Conservation (phyloP, 2,113 vertebrate genomes). For the Clarias batrachus region DNA sequence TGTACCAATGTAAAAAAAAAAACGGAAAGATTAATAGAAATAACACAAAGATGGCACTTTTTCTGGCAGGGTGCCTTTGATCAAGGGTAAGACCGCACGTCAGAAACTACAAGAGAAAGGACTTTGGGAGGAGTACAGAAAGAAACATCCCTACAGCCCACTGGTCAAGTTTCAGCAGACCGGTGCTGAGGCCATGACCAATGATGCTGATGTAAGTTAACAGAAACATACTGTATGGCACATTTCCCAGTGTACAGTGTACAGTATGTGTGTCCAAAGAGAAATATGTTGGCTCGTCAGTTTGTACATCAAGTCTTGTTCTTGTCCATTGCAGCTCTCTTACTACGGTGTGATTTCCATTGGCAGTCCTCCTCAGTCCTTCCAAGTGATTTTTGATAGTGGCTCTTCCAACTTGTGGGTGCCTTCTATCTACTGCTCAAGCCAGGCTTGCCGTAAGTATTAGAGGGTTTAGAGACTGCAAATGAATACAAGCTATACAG, state of each 20-base stretch:
- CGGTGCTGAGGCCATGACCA: slow-evolving; percentile 64
- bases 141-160: slow-evolving; percentile 53
- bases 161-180: slow-evolving; percentile 54
- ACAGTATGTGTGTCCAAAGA: background rate
- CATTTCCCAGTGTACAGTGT: background rate
- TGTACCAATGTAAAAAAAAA: background rate
- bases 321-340: slow-evolving; percentile 55
- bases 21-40: background rate
- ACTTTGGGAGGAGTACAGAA: slow-evolving; percentile 65
- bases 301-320: background rate
- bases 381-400: slow-evolving; percentile 68
- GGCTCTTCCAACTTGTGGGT: slow-evolving; percentile 74
- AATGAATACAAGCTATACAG: background rate
- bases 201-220: slow-evolving; percentile 69
- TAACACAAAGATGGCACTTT: background rate
- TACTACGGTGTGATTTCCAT: slow-evolving; percentile 69
- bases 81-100: slow-evolving; percentile 72
- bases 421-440: slow-evolving; percentile 65
- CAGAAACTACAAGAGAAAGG: slow-evolving; percentile 66
- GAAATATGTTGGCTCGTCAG: background rate
- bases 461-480: background rate
- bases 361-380: slow-evolving; percentile 70
- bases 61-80: slow-evolving; percentile 69
- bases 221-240: background rate
- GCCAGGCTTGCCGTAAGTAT: slow-evolving; percentile 66